Percentiles rank a stretch among this genome's conserved stretches.
phyloP scores from a whole-genome alignment of 2,888 invertebrate species.

The Harmothoe impar region DNA sequence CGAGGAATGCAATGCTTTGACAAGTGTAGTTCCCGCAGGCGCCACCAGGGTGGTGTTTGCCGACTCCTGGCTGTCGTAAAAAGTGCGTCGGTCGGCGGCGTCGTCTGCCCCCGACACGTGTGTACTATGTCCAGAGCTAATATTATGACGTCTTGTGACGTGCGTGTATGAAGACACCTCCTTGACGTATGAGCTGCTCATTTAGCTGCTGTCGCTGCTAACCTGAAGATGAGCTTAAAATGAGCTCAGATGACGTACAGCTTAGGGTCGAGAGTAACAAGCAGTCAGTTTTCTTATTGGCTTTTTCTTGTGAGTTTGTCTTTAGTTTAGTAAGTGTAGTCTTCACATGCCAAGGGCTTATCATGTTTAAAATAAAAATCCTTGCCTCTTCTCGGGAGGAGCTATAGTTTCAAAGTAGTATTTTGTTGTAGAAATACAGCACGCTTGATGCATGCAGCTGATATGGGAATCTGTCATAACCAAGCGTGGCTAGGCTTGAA shows the following conservation, averaged over 20 bases:
- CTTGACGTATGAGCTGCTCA: constrained; percentile 10
- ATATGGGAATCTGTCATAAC: constrained; percentile 23
- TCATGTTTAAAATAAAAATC: too few relatives aligned
- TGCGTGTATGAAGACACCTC: constrained; percentile 46
- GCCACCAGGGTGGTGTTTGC: constrained; percentile 50
- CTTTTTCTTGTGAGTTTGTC: background rate
- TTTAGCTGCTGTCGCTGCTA: background rate
- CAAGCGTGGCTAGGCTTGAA: background rate
- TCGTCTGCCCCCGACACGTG: constrained; percentile 48
- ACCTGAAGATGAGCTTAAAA: background rate
- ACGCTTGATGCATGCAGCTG: background rate
- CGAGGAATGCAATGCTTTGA: constrained; percentile 50
- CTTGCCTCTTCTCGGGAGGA: too few relatives aligned
- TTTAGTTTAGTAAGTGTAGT: background rate
- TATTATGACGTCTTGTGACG: constrained; percentile 58
- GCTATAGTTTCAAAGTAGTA: background rate
- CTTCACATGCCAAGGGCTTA: too few relatives aligned
- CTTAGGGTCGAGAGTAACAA: background rate
- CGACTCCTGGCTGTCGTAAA: constrained; percentile 55
- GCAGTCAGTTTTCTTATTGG: background rate
- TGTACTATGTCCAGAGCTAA: constrained; percentile 52
- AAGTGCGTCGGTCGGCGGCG: background rate
- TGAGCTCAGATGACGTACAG: background rate
- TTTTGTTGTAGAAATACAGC: background rate
- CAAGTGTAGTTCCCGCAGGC: constrained; percentile 59